Evolutionary conservation across 2,113 vertebrate species (phyloP).

Genomic region (Engraulis encrasicolus): DNA sequence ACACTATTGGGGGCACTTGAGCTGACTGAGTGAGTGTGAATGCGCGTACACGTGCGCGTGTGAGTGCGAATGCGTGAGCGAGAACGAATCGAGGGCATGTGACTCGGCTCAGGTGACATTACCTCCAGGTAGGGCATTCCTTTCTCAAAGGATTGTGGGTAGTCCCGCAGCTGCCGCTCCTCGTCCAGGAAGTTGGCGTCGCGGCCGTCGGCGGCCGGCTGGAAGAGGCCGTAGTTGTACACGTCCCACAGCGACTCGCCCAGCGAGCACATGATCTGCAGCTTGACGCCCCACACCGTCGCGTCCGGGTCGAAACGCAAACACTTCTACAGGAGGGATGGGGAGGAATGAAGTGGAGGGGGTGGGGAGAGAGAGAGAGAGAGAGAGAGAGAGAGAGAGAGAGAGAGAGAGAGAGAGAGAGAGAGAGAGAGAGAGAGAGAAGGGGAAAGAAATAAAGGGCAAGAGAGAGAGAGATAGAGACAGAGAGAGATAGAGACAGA

Average conservation of each 20-base stretch:
- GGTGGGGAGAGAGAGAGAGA: constrained; percentile 11
- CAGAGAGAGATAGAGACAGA: too few relatives aligned
- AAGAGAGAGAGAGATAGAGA: too few relatives aligned
- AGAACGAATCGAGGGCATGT: not conserved
- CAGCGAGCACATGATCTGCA: constrained; percentile 89
- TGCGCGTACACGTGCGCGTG: too few relatives aligned
- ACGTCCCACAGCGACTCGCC: constrained; percentile 87
- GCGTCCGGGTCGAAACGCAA: constrained; percentile 88
- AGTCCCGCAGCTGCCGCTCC: constrained; percentile 82
- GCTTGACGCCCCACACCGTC: constrained; percentile 89
- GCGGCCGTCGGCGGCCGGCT: constrained; percentile 87
- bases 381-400: not conserved
- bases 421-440: too few relatives aligned
- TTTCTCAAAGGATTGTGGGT: constrained; percentile 89
- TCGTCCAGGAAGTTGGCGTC: constrained; percentile 92
- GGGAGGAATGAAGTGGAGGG: not conserved
- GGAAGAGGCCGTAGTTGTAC: constrained; percentile 92
- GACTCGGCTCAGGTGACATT: constrained; percentile 36
- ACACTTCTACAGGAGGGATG: constrained; percentile 79
- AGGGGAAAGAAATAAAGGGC: too few relatives aligned
- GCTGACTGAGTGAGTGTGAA: constrained; percentile 3
- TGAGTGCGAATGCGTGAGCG: too few relatives aligned
- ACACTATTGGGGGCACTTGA: not conserved
- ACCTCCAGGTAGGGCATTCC: constrained; percentile 93
- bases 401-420: not conserved